Evolutionary conservation across 2,797 vertebrate genomes (phyloP).

Genomic region (Nyctibius grandis): DNA sequence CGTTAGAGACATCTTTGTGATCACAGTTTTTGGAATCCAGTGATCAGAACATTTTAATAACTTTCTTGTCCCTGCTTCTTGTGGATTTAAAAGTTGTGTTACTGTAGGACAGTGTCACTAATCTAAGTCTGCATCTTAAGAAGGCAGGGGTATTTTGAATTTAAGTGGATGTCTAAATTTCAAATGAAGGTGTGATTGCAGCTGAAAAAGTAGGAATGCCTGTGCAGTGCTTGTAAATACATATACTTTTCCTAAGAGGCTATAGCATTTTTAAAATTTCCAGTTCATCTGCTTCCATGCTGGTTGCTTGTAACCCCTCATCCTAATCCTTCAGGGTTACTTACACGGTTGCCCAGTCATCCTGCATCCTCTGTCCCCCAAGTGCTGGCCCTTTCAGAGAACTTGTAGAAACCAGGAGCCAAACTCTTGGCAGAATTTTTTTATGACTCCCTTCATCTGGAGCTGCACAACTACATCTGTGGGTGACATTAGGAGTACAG

Average conservation of each 20-base stretch:
- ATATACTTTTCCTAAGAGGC: background rate
- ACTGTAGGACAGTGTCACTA: background rate
- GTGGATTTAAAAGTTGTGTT: background rate
- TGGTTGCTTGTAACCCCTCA: background rate
- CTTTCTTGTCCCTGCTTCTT: background rate
- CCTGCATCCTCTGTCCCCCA: background rate
- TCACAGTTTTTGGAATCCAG: background rate
- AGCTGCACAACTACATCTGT: constrained; percentile 1
- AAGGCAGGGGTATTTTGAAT: background rate
- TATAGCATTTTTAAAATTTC: background rate
- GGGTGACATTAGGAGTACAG: constrained; percentile 6
- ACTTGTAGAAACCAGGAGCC: background rate
- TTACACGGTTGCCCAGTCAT: background rate
- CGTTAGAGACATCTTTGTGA: background rate
- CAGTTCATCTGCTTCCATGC: background rate
- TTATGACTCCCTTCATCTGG: background rate
- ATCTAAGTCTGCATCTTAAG: background rate
- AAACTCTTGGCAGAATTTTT: background rate
- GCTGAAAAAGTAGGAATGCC: background rate
- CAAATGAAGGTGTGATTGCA: background rate
- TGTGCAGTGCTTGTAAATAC: background rate
- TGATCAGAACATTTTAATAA: background rate
- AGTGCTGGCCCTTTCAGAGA: background rate
- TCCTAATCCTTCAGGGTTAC: background rate
- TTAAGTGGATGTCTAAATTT: background rate